Evolutionary conservation across 2,113 vertebrate species (phyloP), one percentile per base, ranked within the genome.

Genomic region (Corythornis madagascariensis): DNA sequence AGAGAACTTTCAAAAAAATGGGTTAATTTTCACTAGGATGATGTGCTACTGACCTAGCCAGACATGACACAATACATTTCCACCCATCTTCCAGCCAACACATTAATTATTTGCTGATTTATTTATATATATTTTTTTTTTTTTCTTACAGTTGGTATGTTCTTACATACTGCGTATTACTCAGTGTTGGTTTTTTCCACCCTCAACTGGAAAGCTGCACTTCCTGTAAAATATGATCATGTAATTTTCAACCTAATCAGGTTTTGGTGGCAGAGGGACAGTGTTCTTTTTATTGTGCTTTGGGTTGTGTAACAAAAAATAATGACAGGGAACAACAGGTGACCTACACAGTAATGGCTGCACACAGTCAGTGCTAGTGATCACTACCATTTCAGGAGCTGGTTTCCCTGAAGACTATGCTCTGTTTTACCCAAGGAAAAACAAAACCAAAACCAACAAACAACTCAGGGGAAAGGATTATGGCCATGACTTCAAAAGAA

Each of bases 81-180:
- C 93, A 55, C 29, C 47, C 18, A 16, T 92, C 11, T 79, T 66
- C 59, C 47, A 91, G n/a, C 17, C 38, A 82, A 74, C 56, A 13
- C 64, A 35, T 94, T 92, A 73, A 88, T 92, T 93, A 94, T 88
- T 73, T 88, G 33, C 42, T 77, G 13, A 73, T 88, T 92, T 92
- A 82, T 94, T 77, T 88, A 83, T 89, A 82, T 21, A 21, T 81
- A 45, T 47, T 89, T 71, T 40, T 81, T 45, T 47, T 89, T 71
- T 40, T 69, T 59, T 93, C 56, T 72, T 42, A 48, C 65, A 50
- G 17, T 28, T 57, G 53, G 38, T n/a, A 25, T 67, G 28, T 72
- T 77, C 43, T 88, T 42, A 45, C 0, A 1, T 63, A 57, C 60
- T 57, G 14, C 26, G 3, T 52, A 67, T 52, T 48, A 73, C 15